Evolutionary conservation across 2,888 invertebrate species (phyloP), one percentile per base, ranked within the genome.

Genomic region (Drosophila nr. perissopoda): DNA sequence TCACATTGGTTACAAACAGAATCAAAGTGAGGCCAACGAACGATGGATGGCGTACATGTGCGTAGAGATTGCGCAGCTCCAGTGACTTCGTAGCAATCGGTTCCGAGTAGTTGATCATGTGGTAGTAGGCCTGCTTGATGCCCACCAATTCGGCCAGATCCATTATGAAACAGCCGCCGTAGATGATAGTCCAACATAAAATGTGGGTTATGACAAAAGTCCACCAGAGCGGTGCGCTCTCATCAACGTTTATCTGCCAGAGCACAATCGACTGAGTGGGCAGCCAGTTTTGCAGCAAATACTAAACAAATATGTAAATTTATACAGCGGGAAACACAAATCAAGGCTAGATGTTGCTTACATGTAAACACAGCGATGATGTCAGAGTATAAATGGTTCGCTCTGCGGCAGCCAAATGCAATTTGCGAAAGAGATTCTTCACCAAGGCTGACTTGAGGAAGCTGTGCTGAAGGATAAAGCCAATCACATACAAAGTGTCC

Each of bases 21-120:
- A 95, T 94, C 2, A 94, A 80, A 1, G 94, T 88, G 65, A 95
- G 94, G 8, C 94, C 95, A 48, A 93, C 91, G 77, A 95, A 95
- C 68, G 95, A 95, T 1, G 95, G 95, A 93, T 95, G 95, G 51
- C 95, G 94, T 90, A 95, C 94, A 78, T 95, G 95, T 0, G 92
- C 83, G 73, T 94, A 94, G 33, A 95, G 93, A 76, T 94, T 92
- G 57, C 93, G 93, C 58, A 95, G 87, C 68, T 94, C 94, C 21
- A 77, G 82, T 0, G 95, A 95, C 90, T 95, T 95, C 71, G 94
- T 93, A 1, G 90, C 80, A 70, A 94, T 92, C 0, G 95, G 95
- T 45, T 93, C 93, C 11, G 94, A 93, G 70, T 94, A 93, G 25
- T 93, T 93, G 53, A 94, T 93, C 27, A 95, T 82, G 78, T 94